Evolutionary conservation across 2,888 invertebrate species (phyloP).

Genomic region (Brenthis daphne): DNA sequence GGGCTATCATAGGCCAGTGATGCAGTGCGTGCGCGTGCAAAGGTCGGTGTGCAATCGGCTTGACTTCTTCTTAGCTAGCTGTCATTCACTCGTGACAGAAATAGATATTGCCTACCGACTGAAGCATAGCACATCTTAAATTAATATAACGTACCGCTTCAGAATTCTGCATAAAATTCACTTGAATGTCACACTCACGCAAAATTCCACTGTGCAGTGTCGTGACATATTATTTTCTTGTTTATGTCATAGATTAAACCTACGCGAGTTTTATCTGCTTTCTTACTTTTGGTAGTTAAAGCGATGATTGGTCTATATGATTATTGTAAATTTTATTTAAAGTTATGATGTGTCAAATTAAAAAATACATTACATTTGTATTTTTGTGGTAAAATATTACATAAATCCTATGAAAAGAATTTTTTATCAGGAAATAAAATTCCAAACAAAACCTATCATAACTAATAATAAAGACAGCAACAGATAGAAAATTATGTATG

Average conservation of each 20-base stretch:
- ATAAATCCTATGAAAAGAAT: too few species aligned
- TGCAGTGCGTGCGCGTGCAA: conserved; percentile 54
- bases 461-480: conserved; percentile 17
- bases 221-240: conserved; percentile 27
- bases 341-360: too few species aligned
- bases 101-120: conserved; percentile 37
- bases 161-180: conserved; percentile 24
- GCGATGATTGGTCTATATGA: not conserved
- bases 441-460: not conserved
- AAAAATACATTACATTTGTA: too few species aligned
- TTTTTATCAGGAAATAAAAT: too few species aligned
- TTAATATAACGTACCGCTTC: conserved; percentile 28
- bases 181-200: conserved; percentile 30
- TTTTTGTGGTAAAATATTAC: not conserved
- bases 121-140: conserved; percentile 29
- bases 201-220: conserved; percentile 27
- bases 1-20: conserved; percentile 60
- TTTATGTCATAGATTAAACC: conserved; percentile 26
- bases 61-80: conserved; percentile 47
- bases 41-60: conserved; percentile 57
- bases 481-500: conserved; percentile 24
- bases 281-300: conserved; percentile 10
- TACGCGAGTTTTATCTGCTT: conserved; percentile 18
- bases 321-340: not conserved
- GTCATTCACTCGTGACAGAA: conserved; percentile 48